These are phyloP conservation scores for Mercenaria mercenaria DNA, from an alignment of 1,140 invertebrate species.

Conservation along the genomic window DNA sequence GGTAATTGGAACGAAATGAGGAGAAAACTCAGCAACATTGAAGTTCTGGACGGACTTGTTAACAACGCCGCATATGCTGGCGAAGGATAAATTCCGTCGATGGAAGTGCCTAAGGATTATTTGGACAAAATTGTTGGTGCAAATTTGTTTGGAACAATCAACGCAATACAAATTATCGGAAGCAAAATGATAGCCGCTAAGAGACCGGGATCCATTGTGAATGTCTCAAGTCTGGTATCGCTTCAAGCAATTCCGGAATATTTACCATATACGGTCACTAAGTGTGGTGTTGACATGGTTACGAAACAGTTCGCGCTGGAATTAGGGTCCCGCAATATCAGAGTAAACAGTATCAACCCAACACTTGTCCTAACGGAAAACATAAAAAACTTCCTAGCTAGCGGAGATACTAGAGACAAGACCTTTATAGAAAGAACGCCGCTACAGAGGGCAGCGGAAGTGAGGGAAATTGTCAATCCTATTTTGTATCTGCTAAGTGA, in stretches of 20 bases:
- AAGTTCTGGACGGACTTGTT: constrained; percentile 91
- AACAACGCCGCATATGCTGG: constrained; percentile 92
- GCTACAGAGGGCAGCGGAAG: constrained; percentile 88
- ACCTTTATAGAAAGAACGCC: constrained; percentile 93
- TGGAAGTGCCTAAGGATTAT: constrained; percentile 86
- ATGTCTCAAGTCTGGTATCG: constrained; percentile 92
- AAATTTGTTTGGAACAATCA: constrained; percentile 94
- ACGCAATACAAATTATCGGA: constrained; percentile 90
- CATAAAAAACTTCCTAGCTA: constrained; percentile 90
- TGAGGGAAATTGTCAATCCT: constrained; percentile 90
- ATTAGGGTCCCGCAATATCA: constrained; percentile 93
- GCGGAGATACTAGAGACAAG: constrained; percentile 85
- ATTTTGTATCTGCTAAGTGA: constrained; percentile 93
- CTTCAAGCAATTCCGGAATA: constrained; percentile 91
- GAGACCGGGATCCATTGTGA: constrained; percentile 92
- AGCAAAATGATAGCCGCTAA: constrained; percentile 89
- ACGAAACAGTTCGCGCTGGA: constrained; percentile 93
- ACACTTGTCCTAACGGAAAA: constrained; percentile 94
- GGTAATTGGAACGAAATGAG: constrained; percentile 91
- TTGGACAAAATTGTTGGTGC: constrained; percentile 91
- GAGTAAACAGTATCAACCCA: constrained; percentile 95
- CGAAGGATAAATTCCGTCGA: constrained; percentile 88
- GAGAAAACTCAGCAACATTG: constrained; percentile 87
- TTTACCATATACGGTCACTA: constrained; percentile 90
- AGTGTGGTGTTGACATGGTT: constrained; percentile 88